Evolutionary conservation across 2,113 vertebrate species (phyloP).

Genomic region (Pelmatolapia mariae): DNA sequence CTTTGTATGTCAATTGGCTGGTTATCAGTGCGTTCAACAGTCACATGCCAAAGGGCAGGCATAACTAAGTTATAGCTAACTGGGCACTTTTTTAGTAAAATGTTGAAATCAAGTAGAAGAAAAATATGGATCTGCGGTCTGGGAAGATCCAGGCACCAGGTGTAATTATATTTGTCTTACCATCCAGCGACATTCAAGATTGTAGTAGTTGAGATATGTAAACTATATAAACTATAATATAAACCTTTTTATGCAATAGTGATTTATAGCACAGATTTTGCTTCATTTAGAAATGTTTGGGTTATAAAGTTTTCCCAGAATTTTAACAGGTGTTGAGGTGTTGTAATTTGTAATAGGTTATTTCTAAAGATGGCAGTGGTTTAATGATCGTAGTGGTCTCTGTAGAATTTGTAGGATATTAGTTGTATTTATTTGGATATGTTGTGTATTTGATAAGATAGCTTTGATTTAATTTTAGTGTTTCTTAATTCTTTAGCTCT

Average conservation of each 20-base stretch:
- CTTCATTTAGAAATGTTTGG: background rate
- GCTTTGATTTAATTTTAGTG: no score
- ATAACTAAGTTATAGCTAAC: background rate
- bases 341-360: background rate
- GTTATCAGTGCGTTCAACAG: fast-evolving
- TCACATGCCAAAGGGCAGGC: background rate
- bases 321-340: background rate
- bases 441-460: background rate
- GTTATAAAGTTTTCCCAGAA: background rate
- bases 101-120: fast-evolving
- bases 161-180: background rate
- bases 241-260: background rate
- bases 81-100: background rate
- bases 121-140: background rate
- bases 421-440: background rate
- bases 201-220: background rate
- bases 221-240: background rate
- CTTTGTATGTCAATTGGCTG: fast-evolving
- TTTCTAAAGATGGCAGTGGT: background rate
- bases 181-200: fast-evolving
- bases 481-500: no score
- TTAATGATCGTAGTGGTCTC: background rate
- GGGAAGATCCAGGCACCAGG: background rate
- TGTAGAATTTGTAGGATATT: background rate
- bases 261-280: background rate